phyloP scores from a whole-genome alignment of 2,888 invertebrate species.

The Sarcophaga caerulescens region DNA sequence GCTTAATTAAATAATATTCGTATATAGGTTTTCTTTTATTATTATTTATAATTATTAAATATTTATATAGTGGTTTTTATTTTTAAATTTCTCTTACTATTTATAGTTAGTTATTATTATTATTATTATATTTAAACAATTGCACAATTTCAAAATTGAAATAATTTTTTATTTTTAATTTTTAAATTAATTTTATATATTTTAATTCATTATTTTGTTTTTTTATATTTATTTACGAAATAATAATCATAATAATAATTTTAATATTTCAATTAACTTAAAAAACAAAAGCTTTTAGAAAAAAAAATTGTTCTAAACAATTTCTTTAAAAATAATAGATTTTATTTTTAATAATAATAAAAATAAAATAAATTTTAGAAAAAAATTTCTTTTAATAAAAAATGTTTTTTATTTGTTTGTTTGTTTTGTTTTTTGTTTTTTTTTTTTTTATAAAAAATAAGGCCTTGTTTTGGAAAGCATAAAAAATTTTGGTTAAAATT shows the following conservation, averaged over 20 bases:
- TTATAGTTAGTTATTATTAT: constrained; percentile 57
- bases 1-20: constrained; percentile 64
- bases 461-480: constrained; percentile 64
- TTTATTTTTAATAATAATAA: constrained; percentile 6
- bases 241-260: constrained; percentile 35
- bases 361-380: constrained; percentile 54
- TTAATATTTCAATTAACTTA: constrained; percentile 28
- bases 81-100: constrained; percentile 45
- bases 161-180: constrained; percentile 47
- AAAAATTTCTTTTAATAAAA: constrained; percentile 49
- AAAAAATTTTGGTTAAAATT: constrained; percentile 58
- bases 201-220: constrained; percentile 36
- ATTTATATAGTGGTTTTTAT: constrained; percentile 23
- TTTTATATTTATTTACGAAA: constrained; percentile 44
- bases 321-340: constrained; percentile 39
- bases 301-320: constrained; percentile 67
- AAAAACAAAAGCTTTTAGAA: constrained; percentile 62
- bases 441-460: constrained; percentile 67
- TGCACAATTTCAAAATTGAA: constrained; percentile 67
- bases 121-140: constrained; percentile 61
- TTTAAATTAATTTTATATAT: no score
- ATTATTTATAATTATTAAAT: constrained; percentile 45
- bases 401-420: constrained; percentile 18
- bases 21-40: constrained; percentile 47
- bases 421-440: neutral